Base-by-base conservation (phyloP, 2,888 invertebrate species). In the Nebria brevicollis region DNA sequence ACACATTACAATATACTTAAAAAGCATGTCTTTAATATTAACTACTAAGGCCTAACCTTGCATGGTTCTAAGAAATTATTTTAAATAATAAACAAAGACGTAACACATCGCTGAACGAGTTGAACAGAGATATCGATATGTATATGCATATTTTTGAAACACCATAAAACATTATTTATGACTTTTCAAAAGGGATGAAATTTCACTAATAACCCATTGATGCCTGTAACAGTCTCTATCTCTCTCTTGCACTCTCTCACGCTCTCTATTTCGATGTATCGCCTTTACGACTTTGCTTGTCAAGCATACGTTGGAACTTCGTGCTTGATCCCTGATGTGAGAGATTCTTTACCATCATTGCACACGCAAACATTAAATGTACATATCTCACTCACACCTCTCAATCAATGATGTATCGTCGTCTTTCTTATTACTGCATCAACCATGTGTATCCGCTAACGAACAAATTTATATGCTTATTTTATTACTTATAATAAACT, bases 161-260 rank as follows among this genome's bases (percentile, higher is more conserved):
- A 80, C 81, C 80, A 82, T 82, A 83, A 82, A 80, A 80, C 8
- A 79, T 75, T 26, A 76, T 83, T 84, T 82, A 84, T 82, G 81
- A 82, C 82, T 77, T 83, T 83, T 82, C 82, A 82, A 84, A 82
- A 84, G 82, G 84, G 84, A 81, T 84, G 84, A 84, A 84, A 84
- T 84, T 84, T 84, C 82, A 83, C 81, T 83, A 84, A 84, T 84
- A 84, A 83, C 82, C 83, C 83, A 83, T 84, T 81, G 83, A 81
- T 80, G 83, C 81, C 76, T 83, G 77, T 80, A 83, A 83, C 82
- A 79, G 83, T 82, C 81, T 82, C 82, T 70, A 25, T 70, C 54
- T 13, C 54, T 54, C 11, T 54, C 8, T 54, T 6, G 0, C 34
- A 1, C 5, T 1, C 34, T 34, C 34, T 34, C 34, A n/a, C n/a